Conservation (phyloP, 2,113 vertebrate genomes). For the Channa argus region DNA sequence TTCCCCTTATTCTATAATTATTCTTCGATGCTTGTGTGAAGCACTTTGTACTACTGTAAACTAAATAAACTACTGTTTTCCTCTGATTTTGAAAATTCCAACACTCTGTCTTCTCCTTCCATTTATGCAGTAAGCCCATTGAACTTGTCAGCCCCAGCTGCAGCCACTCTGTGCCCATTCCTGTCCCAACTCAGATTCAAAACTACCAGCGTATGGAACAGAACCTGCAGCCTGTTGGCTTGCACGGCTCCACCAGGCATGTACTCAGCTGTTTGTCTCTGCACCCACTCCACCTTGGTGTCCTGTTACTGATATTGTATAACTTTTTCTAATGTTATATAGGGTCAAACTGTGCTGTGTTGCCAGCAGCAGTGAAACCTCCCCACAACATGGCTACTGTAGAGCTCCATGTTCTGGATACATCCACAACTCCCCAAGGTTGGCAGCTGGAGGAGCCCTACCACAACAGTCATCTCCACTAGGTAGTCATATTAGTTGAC, state of each 20-base stretch:
- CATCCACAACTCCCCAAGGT: constrained; percentile 73
- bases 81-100: neutral
- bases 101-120: constrained; percentile 11
- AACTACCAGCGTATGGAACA: constrained; percentile 95
- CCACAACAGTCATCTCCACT: constrained; percentile 86
- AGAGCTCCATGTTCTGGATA: constrained; percentile 79
- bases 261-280: constrained; percentile 1
- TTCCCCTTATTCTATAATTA: too few relatives aligned
- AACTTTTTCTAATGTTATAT: constrained; percentile 21
- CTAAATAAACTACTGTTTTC: neutral
- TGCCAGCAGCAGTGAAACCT: constrained; percentile 82
- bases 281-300: neutral
- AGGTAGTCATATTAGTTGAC: constrained; percentile 75
- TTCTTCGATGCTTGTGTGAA: too few relatives aligned
- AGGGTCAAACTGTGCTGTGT: constrained; percentile 82
- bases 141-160: constrained; percentile 81
- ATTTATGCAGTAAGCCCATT: constrained; percentile 76
- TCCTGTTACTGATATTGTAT: constrained; percentile 1
- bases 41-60: too few relatives aligned
- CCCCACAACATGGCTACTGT: constrained; percentile 78
- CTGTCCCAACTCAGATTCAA: constrained; percentile 93
- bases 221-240: constrained; percentile 88
- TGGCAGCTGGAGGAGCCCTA: constrained; percentile 84
- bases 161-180: constrained; percentile 90
- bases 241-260: constrained; percentile 81